Conservation (phyloP, 2,113 vertebrate species). For the Ahaetulla prasina region DNA sequence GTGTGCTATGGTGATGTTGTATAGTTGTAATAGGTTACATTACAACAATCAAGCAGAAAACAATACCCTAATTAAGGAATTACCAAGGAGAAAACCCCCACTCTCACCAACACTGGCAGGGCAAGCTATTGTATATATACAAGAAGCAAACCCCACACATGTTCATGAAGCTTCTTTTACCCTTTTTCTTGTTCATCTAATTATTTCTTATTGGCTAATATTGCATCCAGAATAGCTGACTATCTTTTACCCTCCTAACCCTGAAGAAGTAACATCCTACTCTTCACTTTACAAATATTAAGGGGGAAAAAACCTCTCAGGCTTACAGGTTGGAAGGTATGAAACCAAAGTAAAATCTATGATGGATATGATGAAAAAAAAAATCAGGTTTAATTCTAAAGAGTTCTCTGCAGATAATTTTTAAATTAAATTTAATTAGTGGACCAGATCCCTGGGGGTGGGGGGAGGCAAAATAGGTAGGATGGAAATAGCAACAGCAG, state of each 20-base stretch:
- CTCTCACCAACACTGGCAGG: background rate
- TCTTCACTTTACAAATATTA: background rate
- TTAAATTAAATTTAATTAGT: background rate
- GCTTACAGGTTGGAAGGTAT: background rate
- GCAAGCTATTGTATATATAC: background rate
- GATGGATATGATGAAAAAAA: background rate
- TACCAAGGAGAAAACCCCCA: background rate
- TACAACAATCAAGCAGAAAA: background rate
- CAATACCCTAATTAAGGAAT: background rate
- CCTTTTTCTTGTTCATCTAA: background rate
- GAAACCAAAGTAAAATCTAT: background rate
- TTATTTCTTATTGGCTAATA: background rate
- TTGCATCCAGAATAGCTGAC: background rate
- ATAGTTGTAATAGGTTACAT: background rate
- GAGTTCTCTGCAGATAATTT: background rate
- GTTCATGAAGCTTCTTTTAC: background rate
- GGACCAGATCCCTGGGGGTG: background rate
- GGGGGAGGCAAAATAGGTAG: background rate
- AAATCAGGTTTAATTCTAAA: background rate
- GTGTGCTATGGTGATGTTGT: background rate
- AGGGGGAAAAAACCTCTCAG: background rate
- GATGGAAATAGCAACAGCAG: background rate
- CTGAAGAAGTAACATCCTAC: background rate
- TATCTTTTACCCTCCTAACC: background rate
- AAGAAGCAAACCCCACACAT: background rate